phyloP scores from a whole-genome alignment of 2,888 invertebrate species.

The Ophioninae sp. region DNA sequence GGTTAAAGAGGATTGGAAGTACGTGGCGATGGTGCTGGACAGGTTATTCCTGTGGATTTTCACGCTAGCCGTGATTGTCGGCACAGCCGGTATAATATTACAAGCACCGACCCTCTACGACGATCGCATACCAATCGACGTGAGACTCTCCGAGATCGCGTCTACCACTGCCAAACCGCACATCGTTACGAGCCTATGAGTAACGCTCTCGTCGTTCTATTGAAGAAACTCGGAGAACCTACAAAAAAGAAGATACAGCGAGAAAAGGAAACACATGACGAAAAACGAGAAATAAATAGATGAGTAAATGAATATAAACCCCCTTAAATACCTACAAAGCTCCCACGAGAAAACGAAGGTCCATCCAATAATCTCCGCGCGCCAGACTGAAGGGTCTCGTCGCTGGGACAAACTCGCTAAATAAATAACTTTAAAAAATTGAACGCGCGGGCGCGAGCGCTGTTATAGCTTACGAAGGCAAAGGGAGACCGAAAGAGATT shows the following conservation, averaged over 20 bases:
- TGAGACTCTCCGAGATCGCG: slow-evolving; percentile 93
- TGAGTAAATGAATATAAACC: slow-evolving; percentile 58
- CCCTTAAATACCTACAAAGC: slow-evolving; percentile 40
- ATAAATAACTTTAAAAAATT: slow-evolving; percentile 40
- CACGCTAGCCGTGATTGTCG: slow-evolving; percentile 96
- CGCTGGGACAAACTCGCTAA: slow-evolving; percentile 49
- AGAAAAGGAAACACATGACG: slow-evolving; percentile 5
- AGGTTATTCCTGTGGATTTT: slow-evolving; percentile 98
- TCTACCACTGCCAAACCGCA: slow-evolving; percentile 93
- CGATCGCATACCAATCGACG: slow-evolving; percentile 93
- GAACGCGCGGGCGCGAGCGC: slow-evolving; percentile 59
- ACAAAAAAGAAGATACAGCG: background rate
- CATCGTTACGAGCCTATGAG: slow-evolving; percentile 81
- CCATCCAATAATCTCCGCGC: slow-evolving; percentile 53
- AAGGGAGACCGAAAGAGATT: background rate
- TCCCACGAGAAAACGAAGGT: slow-evolving; percentile 55
- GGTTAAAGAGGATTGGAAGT: slow-evolving; percentile 99
- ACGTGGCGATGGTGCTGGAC: slow-evolving; percentile 98
- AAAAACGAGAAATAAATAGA: slow-evolving; percentile 54
- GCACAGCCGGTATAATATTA: slow-evolving; percentile 95
- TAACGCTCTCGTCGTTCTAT: slow-evolving; percentile 62
- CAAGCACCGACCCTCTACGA: slow-evolving; percentile 98
- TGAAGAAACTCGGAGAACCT: slow-evolving; percentile 17
- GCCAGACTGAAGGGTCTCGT: slow-evolving; percentile 46
- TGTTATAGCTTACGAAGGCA: slow-evolving; percentile 35